Conservation (phyloP, 2,888 invertebrate species). For the Seira ritae region DNA sequence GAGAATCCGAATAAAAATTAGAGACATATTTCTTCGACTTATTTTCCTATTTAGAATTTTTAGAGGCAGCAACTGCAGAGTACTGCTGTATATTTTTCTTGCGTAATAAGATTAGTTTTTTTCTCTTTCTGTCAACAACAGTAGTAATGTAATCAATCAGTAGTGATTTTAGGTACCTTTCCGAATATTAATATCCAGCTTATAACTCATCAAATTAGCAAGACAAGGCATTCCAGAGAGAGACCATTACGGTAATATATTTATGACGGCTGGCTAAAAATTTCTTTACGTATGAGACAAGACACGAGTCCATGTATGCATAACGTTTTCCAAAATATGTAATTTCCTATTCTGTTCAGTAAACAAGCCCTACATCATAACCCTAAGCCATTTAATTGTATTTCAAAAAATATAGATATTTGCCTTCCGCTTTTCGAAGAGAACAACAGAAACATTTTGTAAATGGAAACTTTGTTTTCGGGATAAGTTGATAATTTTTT, state of each 20-base stretch:
- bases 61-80: slow-evolving; percentile 49
- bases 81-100: slow-evolving; percentile 29
- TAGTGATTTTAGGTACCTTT: slow-evolving; percentile 50
- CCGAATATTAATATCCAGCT: slow-evolving; percentile 49
- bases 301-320: background rate
- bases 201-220: slow-evolving; percentile 20
- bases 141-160: background rate
- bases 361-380: background rate
- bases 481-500: background rate
- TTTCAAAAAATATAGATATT: slow-evolving; percentile 29
- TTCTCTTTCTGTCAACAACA: slow-evolving; percentile 15
- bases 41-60: background rate
- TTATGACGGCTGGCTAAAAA: background rate
- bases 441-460: background rate
- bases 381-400: background rate
- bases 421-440: background rate
- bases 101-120: background rate
- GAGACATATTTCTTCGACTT: background rate
- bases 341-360: background rate
- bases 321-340: background rate
- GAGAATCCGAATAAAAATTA: slow-evolving; percentile 36
- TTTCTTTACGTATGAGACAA: background rate
- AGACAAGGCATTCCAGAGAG: slow-evolving; percentile 1
- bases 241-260: background rate
- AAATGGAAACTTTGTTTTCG: slow-evolving; percentile 12